Percentiles rank a stretch among this genome's conserved stretches.
Conservation (phyloP, 2,888 invertebrate genomes). For the Rhaphigaster nebulosa region DNA sequence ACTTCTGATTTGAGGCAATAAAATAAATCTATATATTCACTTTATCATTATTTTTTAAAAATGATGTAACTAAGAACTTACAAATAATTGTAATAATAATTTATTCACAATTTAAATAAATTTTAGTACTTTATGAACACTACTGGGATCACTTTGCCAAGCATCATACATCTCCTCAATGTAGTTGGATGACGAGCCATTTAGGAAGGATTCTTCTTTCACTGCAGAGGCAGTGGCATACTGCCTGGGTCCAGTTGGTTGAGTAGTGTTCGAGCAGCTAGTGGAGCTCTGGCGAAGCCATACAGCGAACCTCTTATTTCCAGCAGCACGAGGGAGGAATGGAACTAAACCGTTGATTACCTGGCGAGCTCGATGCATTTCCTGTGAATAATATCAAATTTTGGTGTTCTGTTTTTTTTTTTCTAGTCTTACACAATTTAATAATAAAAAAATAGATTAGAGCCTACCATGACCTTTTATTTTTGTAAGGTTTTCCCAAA, state of each 20-base stretch:
- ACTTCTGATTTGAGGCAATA: too few species aligned
- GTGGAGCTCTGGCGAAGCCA: constrained; percentile 76
- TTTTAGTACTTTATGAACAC: constrained; percentile 87
- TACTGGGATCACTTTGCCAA: constrained; percentile 93
- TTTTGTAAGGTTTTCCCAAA: too few species aligned
- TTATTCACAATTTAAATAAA: not conserved
- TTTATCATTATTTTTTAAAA: not conserved
- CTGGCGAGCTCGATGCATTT: constrained; percentile 86
- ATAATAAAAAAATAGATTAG: too few species aligned
- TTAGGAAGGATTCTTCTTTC: constrained; percentile 93
- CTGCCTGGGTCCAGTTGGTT: constrained; percentile 45
- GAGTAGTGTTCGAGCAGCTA: constrained; percentile 34
- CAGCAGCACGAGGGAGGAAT: constrained; percentile 70
- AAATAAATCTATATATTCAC: not conserved
- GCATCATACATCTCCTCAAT: constrained; percentile 99
- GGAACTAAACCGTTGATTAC: constrained; percentile 78
- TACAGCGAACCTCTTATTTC: constrained; percentile 81
- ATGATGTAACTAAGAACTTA: too few species aligned
- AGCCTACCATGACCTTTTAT: too few species aligned
- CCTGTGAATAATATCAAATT: not conserved
- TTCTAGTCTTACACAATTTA: too few species aligned
- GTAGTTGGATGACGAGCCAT: constrained; percentile 94
- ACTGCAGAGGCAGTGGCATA: constrained; percentile 71
- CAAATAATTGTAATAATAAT: not conserved
- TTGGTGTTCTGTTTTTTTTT: too few species aligned